A percentile compares a stretch with the other conserved stretches of the same genome.
Evolutionary conservation across 2,888 invertebrate genomes (phyloP).

Genomic region (Petrolisthes manimaculis): DNA sequence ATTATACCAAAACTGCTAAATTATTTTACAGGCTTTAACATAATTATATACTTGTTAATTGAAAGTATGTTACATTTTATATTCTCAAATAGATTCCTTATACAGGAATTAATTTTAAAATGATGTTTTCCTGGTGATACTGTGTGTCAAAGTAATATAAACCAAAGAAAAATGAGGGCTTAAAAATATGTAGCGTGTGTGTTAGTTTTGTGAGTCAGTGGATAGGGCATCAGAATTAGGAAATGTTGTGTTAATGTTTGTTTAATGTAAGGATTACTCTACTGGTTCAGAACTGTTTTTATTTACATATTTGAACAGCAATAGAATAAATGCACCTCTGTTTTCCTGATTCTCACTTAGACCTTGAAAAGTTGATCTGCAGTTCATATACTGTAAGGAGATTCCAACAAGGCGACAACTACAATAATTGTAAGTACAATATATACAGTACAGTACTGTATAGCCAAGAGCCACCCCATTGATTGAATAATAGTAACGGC

Average conservation of each 20-base stretch:
- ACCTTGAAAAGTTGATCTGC: not conserved
- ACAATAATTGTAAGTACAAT: not conserved
- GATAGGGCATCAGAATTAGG: slow-evolving; percentile 49
- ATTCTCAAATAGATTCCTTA: not conserved
- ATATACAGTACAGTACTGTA: not conserved
- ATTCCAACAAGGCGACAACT: no score
- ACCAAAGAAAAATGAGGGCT: not conserved
- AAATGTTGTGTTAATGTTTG: slow-evolving; percentile 62
- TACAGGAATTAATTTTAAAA: not conserved
- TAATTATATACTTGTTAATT: no score
- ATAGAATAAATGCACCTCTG: slow-evolving; percentile 65
- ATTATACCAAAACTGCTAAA: no score
- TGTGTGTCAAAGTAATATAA: slow-evolving; percentile 8
- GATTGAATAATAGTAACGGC: not conserved
- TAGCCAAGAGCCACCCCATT: not conserved
- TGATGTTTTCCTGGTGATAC: not conserved
- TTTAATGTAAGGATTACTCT: slow-evolving; percentile 63
- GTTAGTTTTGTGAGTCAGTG: slow-evolving; percentile 29
- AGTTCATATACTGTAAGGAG: no score
- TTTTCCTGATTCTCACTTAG: slow-evolving; percentile 33
- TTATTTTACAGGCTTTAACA: no score
- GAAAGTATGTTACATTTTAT: no score
- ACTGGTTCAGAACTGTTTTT: slow-evolving; percentile 64
- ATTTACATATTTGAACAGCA: slow-evolving; percentile 63
- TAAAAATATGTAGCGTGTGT: slow-evolving; percentile 17